A percentile compares a stretch with the other conserved stretches of the same genome.
Conservation (phyloP, 2,888 invertebrate species). For the Thereva nobilitata region DNA sequence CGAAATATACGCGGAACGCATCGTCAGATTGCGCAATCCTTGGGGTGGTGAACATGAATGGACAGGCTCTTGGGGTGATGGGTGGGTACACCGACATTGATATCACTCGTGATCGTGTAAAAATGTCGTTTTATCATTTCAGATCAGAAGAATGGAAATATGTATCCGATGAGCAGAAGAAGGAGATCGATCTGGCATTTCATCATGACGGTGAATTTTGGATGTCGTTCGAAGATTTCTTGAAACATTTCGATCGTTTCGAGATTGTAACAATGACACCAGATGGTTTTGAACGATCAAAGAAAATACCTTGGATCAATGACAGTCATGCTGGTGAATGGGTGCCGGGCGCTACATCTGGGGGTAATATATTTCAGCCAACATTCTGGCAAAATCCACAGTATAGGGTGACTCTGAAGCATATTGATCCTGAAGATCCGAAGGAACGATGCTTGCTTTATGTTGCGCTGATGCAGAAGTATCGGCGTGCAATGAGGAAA, state of each 20-base stretch:
- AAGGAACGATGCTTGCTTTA: constrained; percentile 92
- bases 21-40: constrained; percentile 86
- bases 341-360: constrained; percentile 86
- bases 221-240: constrained; percentile 93
- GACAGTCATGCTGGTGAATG: constrained; percentile 70
- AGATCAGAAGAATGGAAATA: constrained; percentile 91
- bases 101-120: too few relatives aligned
- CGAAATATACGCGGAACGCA: constrained; percentile 75
- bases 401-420: constrained; percentile 80
- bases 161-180: constrained; percentile 82
- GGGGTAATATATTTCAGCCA: constrained; percentile 88
- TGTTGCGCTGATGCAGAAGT: constrained; percentile 95
- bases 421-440: constrained; percentile 83
- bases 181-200: constrained; percentile 83
- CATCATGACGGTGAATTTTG: constrained; percentile 97
- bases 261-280: constrained; percentile 97
- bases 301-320: too few relatives aligned
- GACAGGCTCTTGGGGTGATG: constrained; percentile 92
- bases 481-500: constrained; percentile 84
- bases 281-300: constrained; percentile 74
- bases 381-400: constrained; percentile 95
- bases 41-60: constrained; percentile 96
- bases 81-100: too few relatives aligned
- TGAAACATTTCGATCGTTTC: constrained; percentile 76
- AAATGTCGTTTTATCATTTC: too few relatives aligned